Conservation (phyloP, 2,888 invertebrate species). For the Magallana nippona region DNA sequence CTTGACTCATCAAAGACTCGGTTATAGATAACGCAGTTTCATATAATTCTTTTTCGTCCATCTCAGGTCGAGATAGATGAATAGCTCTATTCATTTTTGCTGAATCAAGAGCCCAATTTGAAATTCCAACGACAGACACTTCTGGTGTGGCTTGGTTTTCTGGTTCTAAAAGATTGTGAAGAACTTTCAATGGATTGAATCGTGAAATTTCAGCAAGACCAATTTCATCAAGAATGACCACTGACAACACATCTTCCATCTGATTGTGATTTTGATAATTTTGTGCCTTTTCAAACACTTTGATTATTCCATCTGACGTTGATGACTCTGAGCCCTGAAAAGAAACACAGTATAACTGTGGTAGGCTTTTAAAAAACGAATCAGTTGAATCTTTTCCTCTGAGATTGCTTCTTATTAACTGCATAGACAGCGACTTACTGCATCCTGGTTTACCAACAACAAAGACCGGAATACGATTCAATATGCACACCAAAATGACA, state of each 20-base stretch:
- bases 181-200: conserved; percentile 70
- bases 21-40: conserved; percentile 63
- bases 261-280: conserved; percentile 60
- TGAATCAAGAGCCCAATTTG: conserved; percentile 71
- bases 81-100: conserved; percentile 74
- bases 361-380: conserved; percentile 58
- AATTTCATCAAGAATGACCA: conserved; percentile 71
- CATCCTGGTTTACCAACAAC: conserved; percentile 70
- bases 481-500: conserved; percentile 65
- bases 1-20: conserved; percentile 46
- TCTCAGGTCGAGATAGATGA: conserved; percentile 67
- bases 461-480: conserved; percentile 66
- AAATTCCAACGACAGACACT: conserved; percentile 70
- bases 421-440: conserved; percentile 68
- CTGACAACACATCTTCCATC: conserved; percentile 59
- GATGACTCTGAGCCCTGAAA: conserved; percentile 70
- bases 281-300: conserved; percentile 68
- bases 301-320: conserved; percentile 69
- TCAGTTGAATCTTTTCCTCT: conserved; percentile 66
- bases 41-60: conserved; percentile 63
- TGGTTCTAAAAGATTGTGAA: conserved; percentile 68
- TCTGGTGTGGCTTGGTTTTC: conserved; percentile 56
- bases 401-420: conserved; percentile 64
- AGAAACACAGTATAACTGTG: conserved; percentile 64
- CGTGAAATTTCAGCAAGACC: conserved; percentile 70